Evolutionary conservation across 35 echinoderm and acorn worm genomes (phyloP).

Genomic region (Diadema setosum): DNA sequence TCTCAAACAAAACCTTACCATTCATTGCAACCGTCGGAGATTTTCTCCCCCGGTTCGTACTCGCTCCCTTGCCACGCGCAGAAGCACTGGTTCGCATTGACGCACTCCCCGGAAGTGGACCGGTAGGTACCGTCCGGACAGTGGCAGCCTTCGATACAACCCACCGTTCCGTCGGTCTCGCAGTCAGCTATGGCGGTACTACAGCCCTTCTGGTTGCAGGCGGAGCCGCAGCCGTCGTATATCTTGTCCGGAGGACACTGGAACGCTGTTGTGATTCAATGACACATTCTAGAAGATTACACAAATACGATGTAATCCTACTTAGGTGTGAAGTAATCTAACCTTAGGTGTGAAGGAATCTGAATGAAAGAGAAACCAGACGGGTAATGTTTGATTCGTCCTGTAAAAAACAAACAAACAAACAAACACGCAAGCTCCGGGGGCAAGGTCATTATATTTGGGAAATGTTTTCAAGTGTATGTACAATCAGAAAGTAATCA

Average conservation of each 20-base stretch:
- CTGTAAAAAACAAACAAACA: too few relatives aligned
- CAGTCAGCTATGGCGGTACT: slow-evolving; percentile 14
- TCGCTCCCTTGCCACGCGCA: slow-evolving; percentile 53
- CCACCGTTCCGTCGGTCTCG: slow-evolving; percentile 34
- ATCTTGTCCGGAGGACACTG: slow-evolving; percentile 45
- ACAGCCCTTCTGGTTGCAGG: slow-evolving; percentile 35
- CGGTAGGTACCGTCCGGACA: slow-evolving; percentile 34
- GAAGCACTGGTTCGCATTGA: slow-evolving; percentile 43
- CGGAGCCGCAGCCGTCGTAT: slow-evolving; percentile 52
- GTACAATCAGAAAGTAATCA: too few relatives aligned
- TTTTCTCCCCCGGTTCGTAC: slow-evolving; percentile 15
- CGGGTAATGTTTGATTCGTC: neutral
- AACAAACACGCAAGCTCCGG: too few relatives aligned
- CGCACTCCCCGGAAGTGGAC: slow-evolving; percentile 45
- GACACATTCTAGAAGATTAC: neutral
- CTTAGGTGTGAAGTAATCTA: too few relatives aligned
- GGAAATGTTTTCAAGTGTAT: too few relatives aligned
- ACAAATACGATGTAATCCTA: neutral
- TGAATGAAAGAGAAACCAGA: neutral
- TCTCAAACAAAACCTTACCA: too few relatives aligned
- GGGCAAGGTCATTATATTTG: too few relatives aligned
- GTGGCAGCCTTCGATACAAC: slow-evolving; percentile 80
- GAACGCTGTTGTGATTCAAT: slow-evolving; percentile 17
- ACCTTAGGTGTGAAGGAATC: neutral
- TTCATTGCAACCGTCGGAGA: slow-evolving; percentile 64